Evolutionary conservation across 2,113 vertebrate species (phyloP).

Genomic region (Eulacestoma nigropectus): DNA sequence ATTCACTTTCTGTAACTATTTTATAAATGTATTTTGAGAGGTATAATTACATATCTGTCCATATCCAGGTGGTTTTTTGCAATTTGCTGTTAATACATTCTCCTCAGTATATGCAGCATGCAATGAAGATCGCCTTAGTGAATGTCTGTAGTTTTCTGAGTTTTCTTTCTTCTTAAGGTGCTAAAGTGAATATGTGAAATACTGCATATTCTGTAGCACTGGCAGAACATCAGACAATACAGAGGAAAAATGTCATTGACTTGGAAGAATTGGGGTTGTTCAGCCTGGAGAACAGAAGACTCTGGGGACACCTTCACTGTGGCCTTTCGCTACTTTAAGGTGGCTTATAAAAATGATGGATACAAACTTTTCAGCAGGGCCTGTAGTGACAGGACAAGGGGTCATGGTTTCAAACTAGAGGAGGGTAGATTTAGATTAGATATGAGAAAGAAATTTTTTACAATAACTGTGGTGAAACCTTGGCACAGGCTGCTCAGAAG

Average conservation of each 20-base stretch:
- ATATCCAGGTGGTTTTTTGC: not conserved
- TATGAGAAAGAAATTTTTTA: not conserved
- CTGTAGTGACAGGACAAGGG: not conserved
- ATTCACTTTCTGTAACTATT: not conserved
- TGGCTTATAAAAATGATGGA: fast-evolving
- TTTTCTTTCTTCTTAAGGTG: not conserved
- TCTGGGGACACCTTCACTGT: not conserved
- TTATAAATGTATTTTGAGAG: not conserved
- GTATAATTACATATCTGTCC: not conserved
- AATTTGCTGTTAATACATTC: not conserved
- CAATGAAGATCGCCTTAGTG: not conserved
- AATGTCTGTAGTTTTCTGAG: not conserved
- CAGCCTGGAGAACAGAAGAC: not conserved
- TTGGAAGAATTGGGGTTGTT: not conserved
- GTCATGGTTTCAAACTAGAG: not conserved
- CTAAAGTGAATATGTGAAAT: not conserved
- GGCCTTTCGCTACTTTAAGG: not conserved
- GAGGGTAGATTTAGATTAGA: not conserved
- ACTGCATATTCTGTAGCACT: not conserved
- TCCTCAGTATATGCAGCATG: not conserved
- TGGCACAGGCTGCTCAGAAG: not conserved
- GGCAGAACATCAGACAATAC: not conserved
- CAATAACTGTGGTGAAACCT: not conserved
- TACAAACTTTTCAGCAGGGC: not conserved
- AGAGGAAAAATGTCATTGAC: not conserved